Base-by-base conservation (phyloP, 2,888 invertebrate genomes). In the Syrista parreyssii region DNA sequence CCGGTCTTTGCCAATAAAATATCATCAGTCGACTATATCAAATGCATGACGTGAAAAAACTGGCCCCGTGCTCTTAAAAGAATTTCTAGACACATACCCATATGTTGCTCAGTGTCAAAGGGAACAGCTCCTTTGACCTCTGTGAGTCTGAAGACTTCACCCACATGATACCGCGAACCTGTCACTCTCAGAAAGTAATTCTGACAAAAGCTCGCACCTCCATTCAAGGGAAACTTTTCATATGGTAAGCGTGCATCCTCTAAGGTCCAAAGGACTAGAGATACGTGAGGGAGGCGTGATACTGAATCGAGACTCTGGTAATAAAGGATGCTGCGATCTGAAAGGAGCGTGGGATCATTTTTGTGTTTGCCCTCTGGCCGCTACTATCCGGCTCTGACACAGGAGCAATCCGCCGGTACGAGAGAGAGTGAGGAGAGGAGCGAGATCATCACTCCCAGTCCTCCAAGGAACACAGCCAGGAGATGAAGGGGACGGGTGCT, bases 251-350 rank as follows among this genome's bases (percentile, higher is more conserved):
- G 74, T 73, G 82, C 80, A 83, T 83, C 81, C 79, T 78, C 80
- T 84, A 40, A 40, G 40, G 40, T 40, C 40, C 85, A 87, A 86
- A 78, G 84, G 84, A 82, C 75, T 79, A 80, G 83, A 86, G 84
- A 81, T 81, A 83, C 85, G 83, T 83, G 82, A 82, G 84, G 82
- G 86, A 85, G 87, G 90, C 91, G 91, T 91, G 91, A 91, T 91
- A 90, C 89, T 89, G 91, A 91, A 91, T 91, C 90, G 89, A 89
- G 88, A 84, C 82, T 86, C 85, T 84, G 85, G 81, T 91, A 91
- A 91, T 91, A 90, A 90, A 90, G 91, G 91, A 91, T 89, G 89
- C 86, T 88, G 87, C 80, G 80, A 85, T 85, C 84, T 85, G 82
- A 89, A 88, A 87, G 86, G 86, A 90, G 89, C 90, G 90, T 90